phyloP scores from a whole-genome alignment of 2,888 invertebrate genomes.

The Polydesmus complanatus region DNA sequence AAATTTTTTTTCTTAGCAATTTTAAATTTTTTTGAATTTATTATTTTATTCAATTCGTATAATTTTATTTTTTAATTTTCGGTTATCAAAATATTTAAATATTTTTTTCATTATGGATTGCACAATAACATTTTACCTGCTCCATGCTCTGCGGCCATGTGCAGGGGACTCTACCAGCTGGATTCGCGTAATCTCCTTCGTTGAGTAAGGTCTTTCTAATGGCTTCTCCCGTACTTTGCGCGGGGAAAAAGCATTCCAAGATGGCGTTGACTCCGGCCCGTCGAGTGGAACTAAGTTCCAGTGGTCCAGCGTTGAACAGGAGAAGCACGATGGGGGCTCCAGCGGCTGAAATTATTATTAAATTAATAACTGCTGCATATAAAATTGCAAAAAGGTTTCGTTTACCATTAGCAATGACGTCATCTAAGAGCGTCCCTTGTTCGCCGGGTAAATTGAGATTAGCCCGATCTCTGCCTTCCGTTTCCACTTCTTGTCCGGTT shows the following conservation, averaged over 20 bases:
- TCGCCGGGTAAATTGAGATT: conserved; percentile 13
- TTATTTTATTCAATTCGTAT: no score
- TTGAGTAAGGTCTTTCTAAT: background rate
- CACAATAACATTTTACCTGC: no score
- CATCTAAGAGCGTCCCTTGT: conserved; percentile 12
- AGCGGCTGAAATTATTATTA: background rate
- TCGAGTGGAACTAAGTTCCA: background rate
- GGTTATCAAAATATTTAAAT: no score
- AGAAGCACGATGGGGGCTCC: background rate
- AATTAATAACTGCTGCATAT: background rate
- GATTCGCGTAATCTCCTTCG: background rate
- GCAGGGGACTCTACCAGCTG: background rate
- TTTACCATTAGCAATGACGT: conserved; percentile 4
- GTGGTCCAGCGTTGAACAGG: background rate
- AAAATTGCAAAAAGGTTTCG: background rate
- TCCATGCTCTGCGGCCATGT: background rate
- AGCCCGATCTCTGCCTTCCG: conserved; percentile 14
- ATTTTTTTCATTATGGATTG: no score
- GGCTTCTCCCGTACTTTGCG: conserved; percentile 1
- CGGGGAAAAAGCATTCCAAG: conserved; percentile 1
- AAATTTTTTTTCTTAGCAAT: no score
- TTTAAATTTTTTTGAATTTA: no score
- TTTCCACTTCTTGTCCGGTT: conserved; percentile 11
- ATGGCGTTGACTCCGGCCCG: background rate
- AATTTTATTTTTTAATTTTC: no score